Percentiles rank a stretch among this genome's conserved stretches.
Evolutionary conservation across 2,797 vertebrate species (phyloP).

Genomic region (Loris lydekkerianus): DNA sequence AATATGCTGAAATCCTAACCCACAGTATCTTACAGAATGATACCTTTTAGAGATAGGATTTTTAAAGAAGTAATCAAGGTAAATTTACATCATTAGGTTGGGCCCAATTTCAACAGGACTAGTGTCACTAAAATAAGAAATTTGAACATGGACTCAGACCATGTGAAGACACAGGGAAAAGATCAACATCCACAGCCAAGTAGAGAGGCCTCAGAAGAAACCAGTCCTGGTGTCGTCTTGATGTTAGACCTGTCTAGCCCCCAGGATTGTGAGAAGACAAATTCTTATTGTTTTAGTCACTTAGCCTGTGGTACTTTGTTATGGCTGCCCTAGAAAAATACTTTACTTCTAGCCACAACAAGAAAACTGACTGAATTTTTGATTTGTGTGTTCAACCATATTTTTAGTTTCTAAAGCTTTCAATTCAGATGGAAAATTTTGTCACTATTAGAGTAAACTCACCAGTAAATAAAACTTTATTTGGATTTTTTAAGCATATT

Average conservation of each 20-base stretch:
- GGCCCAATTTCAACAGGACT: neutral
- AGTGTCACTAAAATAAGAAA: neutral
- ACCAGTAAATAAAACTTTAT: neutral
- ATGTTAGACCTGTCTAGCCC: neutral
- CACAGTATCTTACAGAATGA: neutral
- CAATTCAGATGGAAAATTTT: constrained; percentile 19
- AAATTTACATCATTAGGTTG: neutral
- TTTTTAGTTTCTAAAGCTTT: constrained; percentile 3
- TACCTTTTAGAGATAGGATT: neutral
- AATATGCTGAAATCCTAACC: neutral
- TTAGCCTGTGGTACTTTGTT: neutral
- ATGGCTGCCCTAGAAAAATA: neutral
- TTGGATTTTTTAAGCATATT: constrained; percentile 43
- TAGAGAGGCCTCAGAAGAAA: neutral
- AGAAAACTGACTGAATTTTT: constrained; percentile 5
- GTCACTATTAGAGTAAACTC: neutral
- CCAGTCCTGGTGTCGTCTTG: neutral
- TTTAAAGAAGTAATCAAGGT: neutral
- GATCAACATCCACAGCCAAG: neutral
- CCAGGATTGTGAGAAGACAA: neutral
- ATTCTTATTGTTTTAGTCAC: neutral
- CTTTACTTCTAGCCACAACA: neutral
- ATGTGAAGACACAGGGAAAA: neutral
- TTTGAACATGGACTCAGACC: neutral
- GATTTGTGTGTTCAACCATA: constrained; percentile 3